These are phyloP conservation scores for Bucorvus abyssinicus DNA, from an alignment of 2,797 vertebrate genomes.

Conservation along the genomic window DNA sequence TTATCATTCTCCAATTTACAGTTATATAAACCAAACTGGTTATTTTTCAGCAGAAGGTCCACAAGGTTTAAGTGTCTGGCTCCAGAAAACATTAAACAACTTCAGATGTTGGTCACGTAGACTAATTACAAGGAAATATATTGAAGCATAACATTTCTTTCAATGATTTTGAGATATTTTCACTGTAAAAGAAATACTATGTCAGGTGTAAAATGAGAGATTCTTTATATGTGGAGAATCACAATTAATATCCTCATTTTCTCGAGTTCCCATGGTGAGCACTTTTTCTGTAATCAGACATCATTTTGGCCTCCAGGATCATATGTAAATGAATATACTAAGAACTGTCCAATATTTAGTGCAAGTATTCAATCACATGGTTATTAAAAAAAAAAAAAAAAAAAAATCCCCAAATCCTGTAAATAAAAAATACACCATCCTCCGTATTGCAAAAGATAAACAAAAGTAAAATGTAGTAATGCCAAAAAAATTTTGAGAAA, in stretches of 20 bases:
- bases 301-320: background rate
- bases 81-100: background rate
- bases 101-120: background rate
- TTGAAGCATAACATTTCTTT: background rate
- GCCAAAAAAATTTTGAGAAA: background rate
- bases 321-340: rapidly evolving
- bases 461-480: background rate
- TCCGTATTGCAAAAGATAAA: background rate
- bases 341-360: background rate
- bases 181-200: background rate
- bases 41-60: background rate
- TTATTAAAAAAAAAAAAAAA: background rate
- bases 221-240: background rate
- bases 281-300: background rate
- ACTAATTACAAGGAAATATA: background rate
- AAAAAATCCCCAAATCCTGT: too few relatives aligned
- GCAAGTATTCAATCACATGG: background rate
- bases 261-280: background rate
- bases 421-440: background rate
- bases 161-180: background rate
- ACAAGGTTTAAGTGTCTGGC: background rate
- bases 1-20: background rate
- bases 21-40: background rate
- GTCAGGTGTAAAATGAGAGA: background rate
- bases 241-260: background rate